phyloP scores from a whole-genome alignment of 2,797 vertebrate genomes.

The Poeciliopsis presidionis region DNA sequence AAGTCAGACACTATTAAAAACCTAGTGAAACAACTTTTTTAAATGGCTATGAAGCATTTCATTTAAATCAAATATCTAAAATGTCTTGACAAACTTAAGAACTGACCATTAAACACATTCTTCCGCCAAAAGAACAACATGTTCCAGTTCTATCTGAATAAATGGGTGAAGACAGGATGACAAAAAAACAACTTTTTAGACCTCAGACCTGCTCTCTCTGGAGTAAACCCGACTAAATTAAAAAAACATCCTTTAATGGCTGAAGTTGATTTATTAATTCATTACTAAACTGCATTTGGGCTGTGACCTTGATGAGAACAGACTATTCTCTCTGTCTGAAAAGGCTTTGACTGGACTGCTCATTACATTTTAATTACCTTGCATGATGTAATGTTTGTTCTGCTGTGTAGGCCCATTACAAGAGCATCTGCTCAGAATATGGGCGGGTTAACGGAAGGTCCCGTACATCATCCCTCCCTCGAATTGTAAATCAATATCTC shows the following conservation, averaged over 20 bases:
- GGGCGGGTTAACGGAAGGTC: constrained; percentile 51
- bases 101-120: not conserved
- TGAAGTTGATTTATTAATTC: constrained; percentile 18
- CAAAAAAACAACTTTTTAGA: constrained; percentile 25
- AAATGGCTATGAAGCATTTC: not conserved
- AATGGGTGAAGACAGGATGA: constrained; percentile 12
- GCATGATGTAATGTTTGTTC: constrained; percentile 58
- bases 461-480: constrained; percentile 38
- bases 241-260: constrained; percentile 17
- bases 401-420: constrained; percentile 45
- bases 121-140: not conserved
- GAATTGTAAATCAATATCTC: constrained; percentile 54
- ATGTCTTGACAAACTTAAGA: not conserved
- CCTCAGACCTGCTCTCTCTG: constrained; percentile 7
- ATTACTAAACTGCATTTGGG: constrained; percentile 7
- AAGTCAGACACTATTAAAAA: not conserved
- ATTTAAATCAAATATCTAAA: not conserved
- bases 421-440: constrained; percentile 50
- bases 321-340: constrained; percentile 23
- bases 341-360: constrained; percentile 17
- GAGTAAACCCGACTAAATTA: constrained; percentile 32
- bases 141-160: not conserved
- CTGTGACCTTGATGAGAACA: constrained; percentile 47
- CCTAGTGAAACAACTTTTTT: not conserved
- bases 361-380: constrained; percentile 51